phyloP scores from a whole-genome alignment of 2,797 vertebrate species.

The Microhierax caerulescens region DNA sequence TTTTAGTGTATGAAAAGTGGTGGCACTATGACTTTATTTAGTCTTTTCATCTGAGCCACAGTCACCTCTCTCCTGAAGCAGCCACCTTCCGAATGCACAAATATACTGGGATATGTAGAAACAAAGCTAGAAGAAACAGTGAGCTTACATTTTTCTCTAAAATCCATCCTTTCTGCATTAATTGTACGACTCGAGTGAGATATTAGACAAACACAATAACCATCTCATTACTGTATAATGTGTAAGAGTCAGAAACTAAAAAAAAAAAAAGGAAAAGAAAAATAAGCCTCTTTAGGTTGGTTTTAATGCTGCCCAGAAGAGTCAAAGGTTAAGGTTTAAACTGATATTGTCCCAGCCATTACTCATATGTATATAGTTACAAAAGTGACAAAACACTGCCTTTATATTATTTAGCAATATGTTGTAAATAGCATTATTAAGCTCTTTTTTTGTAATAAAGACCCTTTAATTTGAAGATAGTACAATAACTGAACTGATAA shows the following conservation, averaged over 20 bases:
- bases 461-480: constrained; percentile 90
- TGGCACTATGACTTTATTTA: constrained; percentile 63
- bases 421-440: constrained; percentile 96
- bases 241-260: constrained; percentile 32
- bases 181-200: constrained; percentile 13
- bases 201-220: not conserved
- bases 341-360: constrained; percentile 78
- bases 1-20: constrained; percentile 64
- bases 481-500: constrained; percentile 90
- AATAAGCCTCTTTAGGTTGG: constrained; percentile 46
- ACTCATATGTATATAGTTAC: constrained; percentile 92
- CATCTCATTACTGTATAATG: constrained; percentile 45
- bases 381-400: constrained; percentile 93
- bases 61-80: constrained; percentile 67
- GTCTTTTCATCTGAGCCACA: constrained; percentile 70
- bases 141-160: constrained; percentile 49
- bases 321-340: constrained; percentile 76
- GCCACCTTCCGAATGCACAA: constrained; percentile 57
- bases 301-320: constrained; percentile 72
- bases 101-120: constrained; percentile 40
- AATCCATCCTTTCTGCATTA: constrained; percentile 53
- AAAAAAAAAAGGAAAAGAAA: not conserved
- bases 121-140: constrained; percentile 49
- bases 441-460: constrained; percentile 94
- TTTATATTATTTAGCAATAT: constrained; percentile 99